Conservation (phyloP, 2,888 invertebrate genomes). For the Antitype chi region DNA sequence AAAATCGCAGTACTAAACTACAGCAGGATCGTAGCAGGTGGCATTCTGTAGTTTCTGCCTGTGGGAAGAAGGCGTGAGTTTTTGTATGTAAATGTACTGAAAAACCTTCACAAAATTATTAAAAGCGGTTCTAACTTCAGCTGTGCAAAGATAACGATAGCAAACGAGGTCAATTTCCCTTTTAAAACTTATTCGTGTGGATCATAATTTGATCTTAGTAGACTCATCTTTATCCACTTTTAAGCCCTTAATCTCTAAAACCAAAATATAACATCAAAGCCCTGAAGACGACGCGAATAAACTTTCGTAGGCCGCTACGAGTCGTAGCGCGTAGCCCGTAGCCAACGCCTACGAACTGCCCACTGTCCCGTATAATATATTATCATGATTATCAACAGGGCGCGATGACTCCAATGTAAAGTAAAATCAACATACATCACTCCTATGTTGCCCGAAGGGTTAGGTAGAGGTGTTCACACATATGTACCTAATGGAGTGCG, state of each 20-base stretch:
- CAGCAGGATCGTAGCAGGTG: background rate
- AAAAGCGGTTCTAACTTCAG: background rate
- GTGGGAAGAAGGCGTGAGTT: background rate
- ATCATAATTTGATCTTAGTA: slow-evolving; percentile 30
- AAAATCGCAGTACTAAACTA: too few relatives aligned
- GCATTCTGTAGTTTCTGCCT: background rate
- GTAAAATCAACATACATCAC: background rate
- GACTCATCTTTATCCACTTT: slow-evolving; percentile 35
- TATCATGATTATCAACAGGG: slow-evolving; percentile 17
- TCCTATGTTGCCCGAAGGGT: background rate
- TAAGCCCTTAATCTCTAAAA: slow-evolving; percentile 13
- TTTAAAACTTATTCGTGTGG: slow-evolving; percentile 30
- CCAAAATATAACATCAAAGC: slow-evolving; percentile 44
- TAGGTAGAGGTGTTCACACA: background rate
- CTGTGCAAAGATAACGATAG: slow-evolving; percentile 14
- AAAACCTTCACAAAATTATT: background rate
- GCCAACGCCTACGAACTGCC: slow-evolving; percentile 33
- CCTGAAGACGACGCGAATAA: slow-evolving; percentile 29
- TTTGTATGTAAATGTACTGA: background rate
- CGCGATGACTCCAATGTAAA: slow-evolving; percentile 7
- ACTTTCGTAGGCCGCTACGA: slow-evolving; percentile 54
- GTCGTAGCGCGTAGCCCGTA: slow-evolving; percentile 51
- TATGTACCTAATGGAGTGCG: background rate
- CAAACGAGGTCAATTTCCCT: slow-evolving; percentile 15
- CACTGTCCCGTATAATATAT: slow-evolving; percentile 29